These are phyloP conservation scores for Thymallus thymallus DNA, from an alignment of 2,113 vertebrate genomes.

Conservation along the genomic window DNA sequence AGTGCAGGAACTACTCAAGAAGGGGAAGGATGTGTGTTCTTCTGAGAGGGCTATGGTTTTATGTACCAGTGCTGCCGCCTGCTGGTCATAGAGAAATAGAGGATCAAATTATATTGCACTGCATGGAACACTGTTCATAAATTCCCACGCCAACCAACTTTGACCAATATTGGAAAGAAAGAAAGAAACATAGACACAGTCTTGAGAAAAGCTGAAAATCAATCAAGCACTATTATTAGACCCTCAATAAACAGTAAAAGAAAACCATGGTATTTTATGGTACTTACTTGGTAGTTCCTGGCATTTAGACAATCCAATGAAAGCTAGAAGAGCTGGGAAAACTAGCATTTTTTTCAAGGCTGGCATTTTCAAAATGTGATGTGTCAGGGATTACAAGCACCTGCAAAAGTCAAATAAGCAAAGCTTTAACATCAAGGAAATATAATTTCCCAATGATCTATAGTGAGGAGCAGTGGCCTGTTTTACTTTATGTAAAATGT, in stretches of 20 bases:
- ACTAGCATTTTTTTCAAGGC: slow-evolving; percentile 55
- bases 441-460: not conserved
- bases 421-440: too few relatives aligned
- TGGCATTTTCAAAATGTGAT: slow-evolving; percentile 54
- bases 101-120: slow-evolving; percentile 4
- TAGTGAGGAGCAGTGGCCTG: too few relatives aligned
- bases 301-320: slow-evolving; percentile 54
- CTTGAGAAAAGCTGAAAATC: not conserved
- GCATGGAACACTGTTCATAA: not conserved
- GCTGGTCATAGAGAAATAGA: slow-evolving; percentile 33
- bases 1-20: not conserved
- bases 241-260: not conserved
- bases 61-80: slow-evolving; percentile 59
- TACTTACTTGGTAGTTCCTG: slow-evolving; percentile 74
- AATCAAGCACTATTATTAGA: not conserved
- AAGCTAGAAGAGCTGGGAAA: slow-evolving; percentile 54
- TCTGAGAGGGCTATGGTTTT: not conserved
- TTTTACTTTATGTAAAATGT: too few relatives aligned
- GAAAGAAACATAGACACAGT: not conserved
- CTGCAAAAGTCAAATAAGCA: slow-evolving; percentile 42
- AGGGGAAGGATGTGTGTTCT: not conserved
- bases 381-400: slow-evolving; percentile 47
- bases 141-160: not conserved
- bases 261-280: not conserved
- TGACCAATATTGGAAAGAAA: not conserved